Base-by-base conservation (phyloP, 2,113 vertebrate species). In the Gasterosteus nipponicus region DNA sequence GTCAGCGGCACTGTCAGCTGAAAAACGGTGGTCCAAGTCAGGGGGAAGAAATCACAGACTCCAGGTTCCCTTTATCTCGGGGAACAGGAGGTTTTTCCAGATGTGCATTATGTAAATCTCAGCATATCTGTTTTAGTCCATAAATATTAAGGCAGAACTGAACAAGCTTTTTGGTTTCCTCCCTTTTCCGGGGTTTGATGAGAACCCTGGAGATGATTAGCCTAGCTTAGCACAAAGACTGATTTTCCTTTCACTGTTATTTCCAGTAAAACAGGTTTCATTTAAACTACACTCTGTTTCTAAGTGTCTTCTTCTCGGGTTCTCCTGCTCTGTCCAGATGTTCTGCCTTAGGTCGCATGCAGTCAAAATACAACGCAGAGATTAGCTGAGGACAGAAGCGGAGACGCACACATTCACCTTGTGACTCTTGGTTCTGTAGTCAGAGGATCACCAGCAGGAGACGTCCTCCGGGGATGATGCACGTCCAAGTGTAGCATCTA, bases 1-100 rank as follows among this genome's bases (percentile, higher is more conserved):
- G 68, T 80, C 65, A 79, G 80, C 75, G 39, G 71, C 80, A 65
- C 59, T 7, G 85, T 87, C 85, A 80, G 82, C 80, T 80, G 58
- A 71, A 53, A 82, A 84, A 66, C 72, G n/a, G 26, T n/a, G 63
- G 47, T 53, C 49, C 15, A 53, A 53, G 49, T 62, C 73, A n/a
- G 66, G 73, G 0, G 44, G 61, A 71, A 14, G 33, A 75, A 68
- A 69, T 16, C 74, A 56, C 56, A 4, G 10, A 10, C 31, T 19
- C 41, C 35, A 14, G 64, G 11, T 3, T 5, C 16, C 1, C 10
- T 61, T n/a, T 2, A 44, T 38, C 62, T n/a, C 1, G 18, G 1
- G 15, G 4, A 66, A 49, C 41, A 38, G 51, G 12, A 26, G 47
- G 18, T 10, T 18, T 26, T 1, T 1, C 15, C 15, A 10, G 6